Evolutionary conservation across 1,140 invertebrate genomes (phyloP).

Genomic region (Idris sp.): DNA sequence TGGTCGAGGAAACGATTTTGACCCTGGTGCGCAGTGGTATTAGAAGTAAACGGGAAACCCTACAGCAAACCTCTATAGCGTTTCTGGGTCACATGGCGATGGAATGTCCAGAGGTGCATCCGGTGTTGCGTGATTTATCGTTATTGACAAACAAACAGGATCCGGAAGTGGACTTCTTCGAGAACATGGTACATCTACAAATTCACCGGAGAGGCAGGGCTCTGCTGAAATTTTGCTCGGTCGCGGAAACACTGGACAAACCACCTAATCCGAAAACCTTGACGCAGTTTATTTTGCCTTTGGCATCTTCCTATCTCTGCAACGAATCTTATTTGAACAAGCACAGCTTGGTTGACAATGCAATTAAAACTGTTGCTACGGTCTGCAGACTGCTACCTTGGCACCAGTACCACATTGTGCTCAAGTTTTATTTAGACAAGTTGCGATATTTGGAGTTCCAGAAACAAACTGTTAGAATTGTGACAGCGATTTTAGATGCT

Average conservation of each 20-base stretch:
- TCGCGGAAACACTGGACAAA: slow-evolving; percentile 80
- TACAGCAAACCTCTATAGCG: slow-evolving; percentile 86
- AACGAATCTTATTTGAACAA: slow-evolving; percentile 87
- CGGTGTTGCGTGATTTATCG: slow-evolving; percentile 86
- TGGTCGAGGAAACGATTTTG: slow-evolving; percentile 86
- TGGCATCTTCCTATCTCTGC: slow-evolving; percentile 88
- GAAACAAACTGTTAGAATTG: slow-evolving; percentile 88
- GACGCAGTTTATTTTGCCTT: slow-evolving; percentile 90
- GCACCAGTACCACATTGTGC: slow-evolving; percentile 89
- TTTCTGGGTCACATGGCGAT: slow-evolving; percentile 86
- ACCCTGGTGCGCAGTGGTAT: slow-evolving; percentile 84
- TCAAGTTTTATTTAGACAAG: slow-evolving; percentile 89
- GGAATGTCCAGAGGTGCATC: slow-evolving; percentile 84
- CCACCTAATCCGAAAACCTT: slow-evolving; percentile 84
- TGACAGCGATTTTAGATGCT: slow-evolving; percentile 90
- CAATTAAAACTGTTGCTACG: slow-evolving; percentile 86
- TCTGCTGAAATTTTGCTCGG: slow-evolving; percentile 83
- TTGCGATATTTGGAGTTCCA: slow-evolving; percentile 87
- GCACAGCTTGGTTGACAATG: slow-evolving; percentile 89
- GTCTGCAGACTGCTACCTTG: slow-evolving; percentile 89
- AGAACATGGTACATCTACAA: slow-evolving; percentile 93
- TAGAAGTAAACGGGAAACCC: slow-evolving; percentile 81
- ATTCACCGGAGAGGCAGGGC: slow-evolving; percentile 89
- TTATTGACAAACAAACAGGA: slow-evolving; percentile 85
- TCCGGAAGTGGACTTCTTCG: slow-evolving; percentile 94